Evolutionary conservation across 2,888 invertebrate species (phyloP).

Genomic region (Frankliniella fusca): DNA sequence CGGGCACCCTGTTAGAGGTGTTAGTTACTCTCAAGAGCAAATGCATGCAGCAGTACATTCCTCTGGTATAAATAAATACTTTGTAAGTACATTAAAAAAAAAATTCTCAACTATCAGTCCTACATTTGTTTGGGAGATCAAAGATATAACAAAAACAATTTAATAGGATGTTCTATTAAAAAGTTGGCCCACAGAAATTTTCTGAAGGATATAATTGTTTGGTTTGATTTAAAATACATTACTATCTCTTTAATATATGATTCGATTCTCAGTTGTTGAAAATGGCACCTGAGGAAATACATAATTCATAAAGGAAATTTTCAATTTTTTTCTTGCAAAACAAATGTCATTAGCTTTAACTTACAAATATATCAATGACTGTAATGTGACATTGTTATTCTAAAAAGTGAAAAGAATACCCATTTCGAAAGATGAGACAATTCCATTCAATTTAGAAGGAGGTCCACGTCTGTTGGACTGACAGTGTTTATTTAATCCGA

Average conservation of each 20-base stretch:
- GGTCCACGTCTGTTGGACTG: no score
- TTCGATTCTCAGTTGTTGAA: no score
- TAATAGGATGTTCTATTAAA: no score
- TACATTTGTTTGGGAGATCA: neutral
- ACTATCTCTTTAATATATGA: no score
- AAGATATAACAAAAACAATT: no score
- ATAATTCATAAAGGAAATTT: neutral
- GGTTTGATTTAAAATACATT: neutral
- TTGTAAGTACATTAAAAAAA: neutral
- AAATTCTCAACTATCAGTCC: neutral
- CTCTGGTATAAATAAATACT: neutral
- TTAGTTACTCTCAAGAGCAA: neutral
- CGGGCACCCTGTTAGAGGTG: neutral
- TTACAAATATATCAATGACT: neutral
- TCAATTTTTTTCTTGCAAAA: neutral
- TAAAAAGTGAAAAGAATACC: neutral
- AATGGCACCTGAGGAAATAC: neutral
- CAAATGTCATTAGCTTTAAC: neutral
- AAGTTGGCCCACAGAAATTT: neutral
- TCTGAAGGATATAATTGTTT: neutral
- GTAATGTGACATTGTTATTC: neutral
- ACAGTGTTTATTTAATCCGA: neutral
- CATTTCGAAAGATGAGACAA: neutral
- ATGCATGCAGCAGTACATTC: neutral
- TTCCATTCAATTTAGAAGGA: no score